Conservation (phyloP, 2,113 vertebrate genomes). For the Aspiorhynchus laticeps region DNA sequence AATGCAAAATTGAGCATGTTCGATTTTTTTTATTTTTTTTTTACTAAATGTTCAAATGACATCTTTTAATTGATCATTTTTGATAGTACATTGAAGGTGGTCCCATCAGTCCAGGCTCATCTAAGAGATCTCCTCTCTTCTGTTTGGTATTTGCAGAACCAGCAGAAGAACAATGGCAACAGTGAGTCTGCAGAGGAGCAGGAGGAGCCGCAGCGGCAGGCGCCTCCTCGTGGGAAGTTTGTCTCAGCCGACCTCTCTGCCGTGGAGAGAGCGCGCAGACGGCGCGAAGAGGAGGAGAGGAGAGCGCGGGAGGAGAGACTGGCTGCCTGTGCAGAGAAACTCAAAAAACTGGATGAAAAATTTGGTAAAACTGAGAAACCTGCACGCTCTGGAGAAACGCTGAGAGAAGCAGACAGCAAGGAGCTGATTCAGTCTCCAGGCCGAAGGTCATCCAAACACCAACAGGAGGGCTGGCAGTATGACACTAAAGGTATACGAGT, state of each 20-base stretch:
- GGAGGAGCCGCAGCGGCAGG: constrained; percentile 79
- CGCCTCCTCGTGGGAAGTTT: constrained; percentile 85
- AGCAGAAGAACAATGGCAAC: constrained; percentile 74
- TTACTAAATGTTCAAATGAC: too few relatives aligned
- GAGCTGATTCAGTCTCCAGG: constrained; percentile 73
- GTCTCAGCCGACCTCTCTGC: constrained; percentile 89
- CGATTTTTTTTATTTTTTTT: too few relatives aligned
- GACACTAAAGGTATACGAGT: constrained; percentile 67
- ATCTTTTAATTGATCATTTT: too few relatives aligned
- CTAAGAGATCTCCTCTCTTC: background rate
- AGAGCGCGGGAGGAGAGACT: constrained; percentile 90
- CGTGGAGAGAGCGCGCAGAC: constrained; percentile 87
- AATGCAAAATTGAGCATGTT: too few relatives aligned
- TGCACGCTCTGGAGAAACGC: constrained; percentile 74
- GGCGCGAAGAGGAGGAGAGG: constrained; percentile 93
- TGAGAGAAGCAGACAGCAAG: constrained; percentile 72
- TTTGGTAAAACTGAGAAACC: constrained; percentile 86
- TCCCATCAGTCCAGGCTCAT: background rate
- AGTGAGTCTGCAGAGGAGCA: constrained; percentile 82
- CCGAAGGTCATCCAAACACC: constrained; percentile 71
- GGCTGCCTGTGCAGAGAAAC: constrained; percentile 93
- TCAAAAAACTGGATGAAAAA: constrained; percentile 96
- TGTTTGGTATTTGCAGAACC: constrained; percentile 45
- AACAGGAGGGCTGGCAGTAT: constrained; percentile 78
- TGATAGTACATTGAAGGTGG: too few relatives aligned